Evolutionary conservation across 1,140 invertebrate genomes (phyloP), one percentile per base, ranked within the genome.

Genomic region (Drosophila funebris): DNA sequence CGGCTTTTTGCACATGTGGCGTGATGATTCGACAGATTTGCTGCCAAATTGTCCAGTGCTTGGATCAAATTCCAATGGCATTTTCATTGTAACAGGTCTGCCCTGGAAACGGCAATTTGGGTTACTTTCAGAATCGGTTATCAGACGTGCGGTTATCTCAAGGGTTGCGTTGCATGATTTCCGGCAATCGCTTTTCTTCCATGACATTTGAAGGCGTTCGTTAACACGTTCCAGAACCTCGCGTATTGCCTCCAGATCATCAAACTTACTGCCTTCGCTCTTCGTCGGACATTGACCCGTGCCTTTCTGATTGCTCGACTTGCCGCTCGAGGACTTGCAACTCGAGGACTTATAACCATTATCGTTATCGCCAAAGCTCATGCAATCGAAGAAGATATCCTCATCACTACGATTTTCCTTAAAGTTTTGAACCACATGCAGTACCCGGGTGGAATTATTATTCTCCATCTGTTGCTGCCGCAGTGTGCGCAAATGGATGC

Each of bases 41-140:
- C 18, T 22, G 11, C 31, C 9, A 16, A 62, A 16, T 29, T 82
- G 63, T 1, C 70, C 63, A n/a, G 61, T 66, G n/a, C 63, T 61
- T 18, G 82, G 67, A 66, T 88, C 76, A 4, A 85, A 85, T 16
- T 87, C 41, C 18, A 85, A 46, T 3, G 82, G 82, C 82, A 85
- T 85, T 52, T 77, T 66, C 2, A 85, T 75, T 5, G 82, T 85
- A 2, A 85, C 67, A 0, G 82, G 82, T 0, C 57, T 78, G 7
- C 83, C 75, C 20, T 78, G 61, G 3, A 61, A 16, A 0, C 33
- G 41, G 5, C 69, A 43, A 2, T 39, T 36, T 0, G 24, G 1
- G 1, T 8, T 20, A 0, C 14, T 2, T 0, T 46, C 16, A 0
- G 41, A 13, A 14, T 85, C 71, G n/a, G 43, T 61, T 2, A 78